Percentiles rank a stretch among this genome's conserved stretches.
These are phyloP conservation scores for Drosophila flavopinicola DNA, from an alignment of 2,888 invertebrate genomes.

Conservation along the genomic window DNA sequence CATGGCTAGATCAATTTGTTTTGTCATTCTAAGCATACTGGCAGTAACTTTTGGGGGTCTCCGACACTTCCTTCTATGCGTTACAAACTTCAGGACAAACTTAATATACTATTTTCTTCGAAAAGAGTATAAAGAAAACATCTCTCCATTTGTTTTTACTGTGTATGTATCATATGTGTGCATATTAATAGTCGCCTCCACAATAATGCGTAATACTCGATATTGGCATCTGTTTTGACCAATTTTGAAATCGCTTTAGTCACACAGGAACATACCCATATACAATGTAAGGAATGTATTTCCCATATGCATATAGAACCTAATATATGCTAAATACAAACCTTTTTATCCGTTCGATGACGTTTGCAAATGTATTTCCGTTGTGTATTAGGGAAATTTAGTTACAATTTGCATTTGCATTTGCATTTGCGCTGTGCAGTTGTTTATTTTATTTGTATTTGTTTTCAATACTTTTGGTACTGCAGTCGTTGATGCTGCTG, in stretches of 20 bases:
- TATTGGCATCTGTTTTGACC: constrained; percentile 13
- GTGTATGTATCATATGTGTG: neutral
- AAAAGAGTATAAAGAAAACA: too few relatives aligned
- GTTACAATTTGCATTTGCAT: constrained; percentile 11
- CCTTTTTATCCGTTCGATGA: constrained; percentile 8
- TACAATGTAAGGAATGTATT: neutral
- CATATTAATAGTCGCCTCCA: neutral
- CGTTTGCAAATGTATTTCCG: constrained; percentile 7
- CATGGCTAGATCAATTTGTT: too few relatives aligned
- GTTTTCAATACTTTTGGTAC: neutral
- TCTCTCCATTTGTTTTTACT: too few relatives aligned
- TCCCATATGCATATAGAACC: neutral
- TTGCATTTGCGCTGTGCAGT: neutral
- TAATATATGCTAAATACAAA: constrained; percentile 3
- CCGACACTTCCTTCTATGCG: too few relatives aligned
- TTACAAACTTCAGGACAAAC: too few relatives aligned
- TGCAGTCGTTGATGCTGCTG: neutral
- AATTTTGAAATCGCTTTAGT: neutral
- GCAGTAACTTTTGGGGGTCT: too few relatives aligned
- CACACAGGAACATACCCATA: neutral
- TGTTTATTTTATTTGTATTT: constrained; percentile 4
- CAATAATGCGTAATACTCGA: constrained; percentile 10
- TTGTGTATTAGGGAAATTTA: constrained; percentile 7
- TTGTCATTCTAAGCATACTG: too few relatives aligned
- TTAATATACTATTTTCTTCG: too few relatives aligned